Percentiles rank a stretch among this genome's conserved stretches.
Evolutionary conservation across 2,888 invertebrate genomes (phyloP).

Genomic region (Trilocha varians): DNA sequence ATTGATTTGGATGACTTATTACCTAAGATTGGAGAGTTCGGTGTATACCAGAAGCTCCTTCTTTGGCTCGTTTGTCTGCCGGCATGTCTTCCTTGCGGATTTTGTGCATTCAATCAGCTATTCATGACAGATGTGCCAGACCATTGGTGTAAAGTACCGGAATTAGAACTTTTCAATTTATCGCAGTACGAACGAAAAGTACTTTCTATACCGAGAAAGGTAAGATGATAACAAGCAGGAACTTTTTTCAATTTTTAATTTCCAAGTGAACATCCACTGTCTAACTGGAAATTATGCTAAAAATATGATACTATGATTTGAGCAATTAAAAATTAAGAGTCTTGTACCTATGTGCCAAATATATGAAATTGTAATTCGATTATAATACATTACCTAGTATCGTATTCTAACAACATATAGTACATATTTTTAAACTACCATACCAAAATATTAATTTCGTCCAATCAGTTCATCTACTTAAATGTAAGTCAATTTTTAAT

Average conservation of each 20-base stretch:
- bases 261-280: not conserved
- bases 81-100: constrained; percentile 91
- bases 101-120: constrained; percentile 93
- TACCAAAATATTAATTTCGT: too few species aligned
- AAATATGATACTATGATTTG: too few species aligned
- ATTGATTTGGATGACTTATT: constrained; percentile 89
- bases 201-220: constrained; percentile 78
- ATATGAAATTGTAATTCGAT: too few species aligned
- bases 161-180: constrained; percentile 70
- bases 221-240: constrained; percentile 19
- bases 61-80: constrained; percentile 91
- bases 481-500: too few species aligned
- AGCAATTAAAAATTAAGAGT: too few species aligned
- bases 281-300: not conserved
- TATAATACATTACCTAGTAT: too few species aligned
- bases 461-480: too few species aligned
- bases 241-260: not conserved
- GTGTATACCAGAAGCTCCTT: constrained; percentile 88
- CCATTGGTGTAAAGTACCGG: constrained; percentile 88
- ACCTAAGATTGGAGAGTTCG: constrained; percentile 91
- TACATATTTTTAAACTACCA: too few species aligned
- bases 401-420: too few species aligned
- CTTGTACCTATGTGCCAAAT: too few species aligned
- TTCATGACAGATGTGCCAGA: constrained; percentile 92
- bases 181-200: constrained; percentile 72